phyloP scores from a whole-genome alignment of 2,797 vertebrate genomes.

The Microcaecilia unicolor region DNA sequence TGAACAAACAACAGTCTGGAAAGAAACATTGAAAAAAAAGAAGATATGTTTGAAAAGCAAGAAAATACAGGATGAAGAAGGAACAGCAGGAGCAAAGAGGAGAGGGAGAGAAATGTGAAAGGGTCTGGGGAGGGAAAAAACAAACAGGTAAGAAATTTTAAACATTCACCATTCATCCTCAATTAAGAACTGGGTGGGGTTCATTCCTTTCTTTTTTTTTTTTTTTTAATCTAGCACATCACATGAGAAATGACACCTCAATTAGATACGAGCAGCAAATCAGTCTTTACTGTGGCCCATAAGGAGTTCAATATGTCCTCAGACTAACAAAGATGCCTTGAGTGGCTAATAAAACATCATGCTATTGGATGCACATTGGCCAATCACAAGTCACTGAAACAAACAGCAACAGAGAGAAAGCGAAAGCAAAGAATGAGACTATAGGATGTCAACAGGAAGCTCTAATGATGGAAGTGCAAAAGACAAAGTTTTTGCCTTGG shows the following conservation, averaged over 20 bases:
- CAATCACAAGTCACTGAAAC: slow-evolving; percentile 51
- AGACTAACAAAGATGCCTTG: slow-evolving; percentile 33
- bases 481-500: not conserved
- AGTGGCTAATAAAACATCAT: slow-evolving; percentile 45
- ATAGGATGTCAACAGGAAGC: not conserved
- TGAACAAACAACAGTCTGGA: too few species aligned
- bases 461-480: slow-evolving; percentile 2
- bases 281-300: slow-evolving; percentile 44
- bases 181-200: too few species aligned
- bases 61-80: not conserved
- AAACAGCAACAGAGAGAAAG: slow-evolving; percentile 14
- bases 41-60: not conserved
- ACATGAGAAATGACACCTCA: too few species aligned
- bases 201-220: too few species aligned
- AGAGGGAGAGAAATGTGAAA: not conserved
- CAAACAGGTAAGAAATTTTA: too few species aligned
- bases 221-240: too few species aligned
- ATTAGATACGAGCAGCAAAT: too few species aligned
- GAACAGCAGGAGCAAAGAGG: not conserved
- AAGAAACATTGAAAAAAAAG: too few species aligned
- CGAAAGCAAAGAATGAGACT: not conserved
- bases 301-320: slow-evolving; percentile 29
- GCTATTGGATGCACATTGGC: slow-evolving; percentile 54
- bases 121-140: too few species aligned
- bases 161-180: too few species aligned